phyloP scores from a whole-genome alignment of 2,888 invertebrate genomes.

The Gari tellinella region DNA sequence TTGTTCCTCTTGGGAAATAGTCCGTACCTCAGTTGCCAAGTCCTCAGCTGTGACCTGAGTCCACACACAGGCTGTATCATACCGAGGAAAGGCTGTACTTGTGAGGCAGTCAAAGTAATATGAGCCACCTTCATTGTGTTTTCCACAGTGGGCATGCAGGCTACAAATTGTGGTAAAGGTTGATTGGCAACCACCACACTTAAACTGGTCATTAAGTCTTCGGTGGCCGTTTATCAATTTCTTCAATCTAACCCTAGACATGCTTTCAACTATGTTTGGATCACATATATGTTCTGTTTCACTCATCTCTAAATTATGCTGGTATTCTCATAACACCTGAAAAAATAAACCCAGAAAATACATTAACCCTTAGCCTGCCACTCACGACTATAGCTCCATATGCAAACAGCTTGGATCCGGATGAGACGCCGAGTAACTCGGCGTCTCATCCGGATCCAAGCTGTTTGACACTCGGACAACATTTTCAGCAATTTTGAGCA shows the following conservation, averaged over 20 bases:
- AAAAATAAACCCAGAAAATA: too few relatives aligned
- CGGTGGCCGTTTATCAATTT: neutral
- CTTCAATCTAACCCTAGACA: neutral
- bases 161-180: constrained; percentile 34
- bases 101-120: constrained; percentile 36
- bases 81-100: constrained; percentile 48
- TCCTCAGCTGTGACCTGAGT: constrained; percentile 28
- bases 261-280: neutral
- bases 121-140: constrained; percentile 37
- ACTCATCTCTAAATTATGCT: neutral
- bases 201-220: constrained; percentile 10
- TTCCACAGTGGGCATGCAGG: constrained; percentile 29
- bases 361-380: too few relatives aligned
- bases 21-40: neutral
- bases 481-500: too few relatives aligned
- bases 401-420: too few relatives aligned
- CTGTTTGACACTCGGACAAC: too few relatives aligned
- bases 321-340: too few relatives aligned
- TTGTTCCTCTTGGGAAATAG: neutral
- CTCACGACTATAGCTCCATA: too few relatives aligned
- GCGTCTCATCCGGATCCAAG: too few relatives aligned
- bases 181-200: constrained; percentile 33
- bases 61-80: constrained; percentile 37
- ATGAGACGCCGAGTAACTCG: too few relatives aligned
- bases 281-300: constrained; percentile 10